Base-by-base conservation (phyloP, 1,140 invertebrate genomes). In the Chrysopa pallens region DNA sequence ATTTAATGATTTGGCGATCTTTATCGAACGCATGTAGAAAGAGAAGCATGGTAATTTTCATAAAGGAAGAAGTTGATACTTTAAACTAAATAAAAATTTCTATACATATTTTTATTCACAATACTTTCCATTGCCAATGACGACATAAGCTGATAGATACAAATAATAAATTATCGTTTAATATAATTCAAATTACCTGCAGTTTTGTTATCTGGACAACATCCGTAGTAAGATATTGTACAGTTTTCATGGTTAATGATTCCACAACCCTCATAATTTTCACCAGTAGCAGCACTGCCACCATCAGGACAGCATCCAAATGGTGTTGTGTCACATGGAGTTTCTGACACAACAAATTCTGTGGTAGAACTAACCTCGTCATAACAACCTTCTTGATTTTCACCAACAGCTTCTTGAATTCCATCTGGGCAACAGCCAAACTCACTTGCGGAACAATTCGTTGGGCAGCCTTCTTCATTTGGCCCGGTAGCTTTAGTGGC, bases 281-380 rank as follows among this genome's bases (percentile, higher is more conserved):
- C 67, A 42, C 86, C 88, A 39, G 64, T 53, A 0, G 89, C 86
- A 5, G 79, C 68, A 1, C 85, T 86, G 0, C 89, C 72, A 2
- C 76, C 81, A 59, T 96, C 91, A 4, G 75, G 68, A 60, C 92
- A 95, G 59, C 91, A 96, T 3, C 88, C 86, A 54, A 74, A 82
- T 49, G 77, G 69, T 0, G 86, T 78, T n/a, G 85, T 84, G 46
- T 67, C 64, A 47, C 84, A 88, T 1, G 8, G 8, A 11, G n/a
- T 11, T 33, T 33, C 31, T 33, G 31, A 33, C 31, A 33, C 31
- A 11, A 2, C 31, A 33, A 6, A 33, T 6, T 11, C 17, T 4
- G n/a, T 33, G 31, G n/a, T 12, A 33, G n/a, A 12, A 11, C 8
- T 33, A 31, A 23, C 11, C 14, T 33, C 38, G 1, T n/a, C n/a